A percentile compares a stretch with the other conserved stretches of the same genome.
Evolutionary conservation across 2,797 vertebrate genomes (phyloP).

Genomic region (Caiman crocodilus): DNA sequence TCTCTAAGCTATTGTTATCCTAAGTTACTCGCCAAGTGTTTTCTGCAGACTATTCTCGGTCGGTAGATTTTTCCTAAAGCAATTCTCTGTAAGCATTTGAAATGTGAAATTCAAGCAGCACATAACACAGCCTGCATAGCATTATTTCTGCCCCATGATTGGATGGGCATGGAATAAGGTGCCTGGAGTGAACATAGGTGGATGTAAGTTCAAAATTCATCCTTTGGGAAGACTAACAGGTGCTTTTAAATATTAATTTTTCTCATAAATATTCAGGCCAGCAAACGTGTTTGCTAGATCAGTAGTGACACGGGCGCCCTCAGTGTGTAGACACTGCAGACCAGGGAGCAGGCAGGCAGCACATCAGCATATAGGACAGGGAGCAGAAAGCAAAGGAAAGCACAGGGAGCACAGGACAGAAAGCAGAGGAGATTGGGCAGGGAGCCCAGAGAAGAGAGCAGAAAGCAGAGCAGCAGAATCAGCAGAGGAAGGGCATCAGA

Average conservation of each 20-base stretch:
- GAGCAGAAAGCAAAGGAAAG: too few relatives aligned
- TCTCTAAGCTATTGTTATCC: slow-evolving; percentile 4
- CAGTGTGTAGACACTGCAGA: too few relatives aligned
- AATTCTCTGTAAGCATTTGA: neutral
- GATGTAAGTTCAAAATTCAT: slow-evolving; percentile 3
- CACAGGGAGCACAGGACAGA: too few relatives aligned
- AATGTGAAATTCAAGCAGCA: neutral
- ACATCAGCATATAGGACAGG: too few relatives aligned
- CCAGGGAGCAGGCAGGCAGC: too few relatives aligned
- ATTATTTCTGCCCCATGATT: neutral
- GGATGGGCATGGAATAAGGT: neutral
- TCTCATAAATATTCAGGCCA: neutral
- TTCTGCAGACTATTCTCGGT: slow-evolving; percentile 24
- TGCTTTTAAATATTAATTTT: neutral
- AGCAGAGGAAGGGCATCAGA: too few relatives aligned
- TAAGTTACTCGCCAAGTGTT: slow-evolving; percentile 18
- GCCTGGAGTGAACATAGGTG: neutral
- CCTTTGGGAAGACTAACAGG: neutral
- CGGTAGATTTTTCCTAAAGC: slow-evolving; percentile 7
- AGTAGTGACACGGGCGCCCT: too few relatives aligned
- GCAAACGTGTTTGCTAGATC: neutral
- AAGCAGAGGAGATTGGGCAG: too few relatives aligned
- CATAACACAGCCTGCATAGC: neutral
- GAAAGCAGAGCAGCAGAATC: too few relatives aligned
- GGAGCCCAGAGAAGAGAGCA: too few relatives aligned